A percentile compares a stretch with the other conserved stretches of the same genome.
phyloP scores from a whole-genome alignment of 2,113 vertebrate genomes.

The Istiophorus platypterus region DNA sequence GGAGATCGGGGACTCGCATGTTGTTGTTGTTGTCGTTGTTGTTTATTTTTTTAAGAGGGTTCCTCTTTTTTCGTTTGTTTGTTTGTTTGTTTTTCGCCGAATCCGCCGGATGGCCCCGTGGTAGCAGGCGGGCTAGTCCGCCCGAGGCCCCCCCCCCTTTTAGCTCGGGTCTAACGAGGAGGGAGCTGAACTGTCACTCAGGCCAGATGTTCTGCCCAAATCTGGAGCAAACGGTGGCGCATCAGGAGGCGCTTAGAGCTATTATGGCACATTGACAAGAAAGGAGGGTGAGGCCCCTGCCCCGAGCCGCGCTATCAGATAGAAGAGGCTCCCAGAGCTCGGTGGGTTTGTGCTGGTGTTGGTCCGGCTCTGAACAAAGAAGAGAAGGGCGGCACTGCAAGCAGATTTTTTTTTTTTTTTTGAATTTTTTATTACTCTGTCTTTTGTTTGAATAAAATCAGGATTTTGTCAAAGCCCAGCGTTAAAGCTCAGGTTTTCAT shows the following conservation, averaged over 20 bases:
- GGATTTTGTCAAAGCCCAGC: not conserved
- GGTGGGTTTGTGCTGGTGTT: not conserved
- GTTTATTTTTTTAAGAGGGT: not conserved
- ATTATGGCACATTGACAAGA: not conserved
- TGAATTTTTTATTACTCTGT: no score
- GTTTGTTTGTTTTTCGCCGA: conserved; percentile 24
- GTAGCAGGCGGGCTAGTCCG: conserved; percentile 55
- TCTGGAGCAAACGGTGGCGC: conserved; percentile 47
- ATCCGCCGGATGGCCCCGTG: conserved; percentile 50
- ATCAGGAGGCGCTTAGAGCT: not conserved
- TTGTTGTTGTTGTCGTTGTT: no score
- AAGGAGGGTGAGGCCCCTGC: not conserved
- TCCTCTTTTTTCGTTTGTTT: no score
- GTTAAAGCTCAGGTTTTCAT: not conserved
- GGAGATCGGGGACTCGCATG: not conserved
- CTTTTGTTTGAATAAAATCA: conserved; percentile 7
- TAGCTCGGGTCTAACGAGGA: conserved; percentile 45
- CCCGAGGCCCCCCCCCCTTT: conserved; percentile 62
- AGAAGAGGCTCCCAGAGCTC: conserved; percentile 2
- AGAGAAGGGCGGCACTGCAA: conserved; percentile 3
- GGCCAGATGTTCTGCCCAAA: conserved; percentile 62
- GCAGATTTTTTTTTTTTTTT: no score
- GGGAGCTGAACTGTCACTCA: conserved; percentile 64
- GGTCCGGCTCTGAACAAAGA: conserved; percentile 69
- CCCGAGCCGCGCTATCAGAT: not conserved